Base-by-base conservation (phyloP, 1,140 invertebrate genomes). In the Heliconius nattereri region DNA sequence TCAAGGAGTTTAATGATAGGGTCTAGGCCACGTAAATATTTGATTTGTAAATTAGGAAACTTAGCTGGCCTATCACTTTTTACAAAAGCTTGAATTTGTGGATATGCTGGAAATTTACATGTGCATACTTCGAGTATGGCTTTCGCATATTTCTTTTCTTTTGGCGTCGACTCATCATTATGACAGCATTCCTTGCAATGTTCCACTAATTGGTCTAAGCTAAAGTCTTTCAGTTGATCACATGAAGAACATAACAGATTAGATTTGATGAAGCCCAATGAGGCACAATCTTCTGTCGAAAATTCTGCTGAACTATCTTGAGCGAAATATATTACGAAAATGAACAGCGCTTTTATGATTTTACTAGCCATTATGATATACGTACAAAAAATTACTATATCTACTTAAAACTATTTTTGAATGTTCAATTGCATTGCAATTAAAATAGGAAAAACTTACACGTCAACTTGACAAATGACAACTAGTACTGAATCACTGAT, bases 51-150 rank as follows among this genome's bases (percentile, higher is more conserved):
- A 90, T 98, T 98, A 60, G 98, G 97, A 85, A 98, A 99, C 89
- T 98, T 97, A 9, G 96, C 95, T 19, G 98, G 97, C 81, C 96
- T 94, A 79, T 98, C 97, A 94, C 98, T 98, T 92, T 98, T 98
- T 70, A 99, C 97, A 91, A 99, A 99, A 60, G 98, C 98, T 96
- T 99, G 97, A 86, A 99, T 98, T 95, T 99, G 98, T 71, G 98
- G 98, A 96, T 98, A 99, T 54, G 98, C 97, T 80, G 98, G 98
- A 95, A 99, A 98, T 95, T 99, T 99, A 94, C 98, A 99, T 81
- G 98, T 98, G 90, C 98, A 99, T 1, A 99, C 98, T 96, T 98
- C 97, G 37, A 99, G 93, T 72, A 98, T 96, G 20, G 98, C 98
- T 94, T 96, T 97, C 16, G 98, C 97, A 92, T 98, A 98, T 71